phyloP scores from a whole-genome alignment of 2,113 vertebrate genomes.

The Perca fluviatilis region DNA sequence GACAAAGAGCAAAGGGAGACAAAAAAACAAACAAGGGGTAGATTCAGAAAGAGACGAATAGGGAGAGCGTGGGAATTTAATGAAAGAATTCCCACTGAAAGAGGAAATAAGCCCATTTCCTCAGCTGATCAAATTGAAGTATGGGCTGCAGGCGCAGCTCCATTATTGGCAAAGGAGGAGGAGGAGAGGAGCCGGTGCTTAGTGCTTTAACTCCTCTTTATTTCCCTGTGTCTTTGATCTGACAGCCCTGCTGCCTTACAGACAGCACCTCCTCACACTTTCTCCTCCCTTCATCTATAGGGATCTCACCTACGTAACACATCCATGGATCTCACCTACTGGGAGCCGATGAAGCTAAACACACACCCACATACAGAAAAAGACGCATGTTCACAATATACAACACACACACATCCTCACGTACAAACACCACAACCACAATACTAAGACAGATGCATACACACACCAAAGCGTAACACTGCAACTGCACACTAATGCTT shows the following conservation, averaged over 20 bases:
- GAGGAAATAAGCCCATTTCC: slow-evolving; percentile 63
- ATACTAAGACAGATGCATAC: background rate
- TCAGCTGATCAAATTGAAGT: slow-evolving; percentile 80
- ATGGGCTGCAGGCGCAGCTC: slow-evolving; percentile 62
- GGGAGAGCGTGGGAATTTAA: slow-evolving; percentile 59
- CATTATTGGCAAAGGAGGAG: slow-evolving; percentile 69
- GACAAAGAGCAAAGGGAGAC: slow-evolving; percentile 35
- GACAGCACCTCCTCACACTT: slow-evolving; percentile 62
- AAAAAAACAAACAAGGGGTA: slow-evolving; percentile 48
- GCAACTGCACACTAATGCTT: slow-evolving; percentile 4
- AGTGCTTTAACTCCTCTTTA: slow-evolving; percentile 72
- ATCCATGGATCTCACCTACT: slow-evolving; percentile 41
- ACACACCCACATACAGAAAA: slow-evolving; percentile 18
- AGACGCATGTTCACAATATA: background rate
- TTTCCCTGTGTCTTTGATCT: slow-evolving; percentile 70
- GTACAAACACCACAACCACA: background rate
- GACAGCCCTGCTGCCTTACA: slow-evolving; percentile 59
- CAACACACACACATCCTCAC: slow-evolving; percentile 17
- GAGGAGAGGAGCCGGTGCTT: slow-evolving; percentile 58
- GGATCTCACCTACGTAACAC: slow-evolving; percentile 37
- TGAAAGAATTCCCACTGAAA: slow-evolving; percentile 73
- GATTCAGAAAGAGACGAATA: slow-evolving; percentile 34
- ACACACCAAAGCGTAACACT: background rate
- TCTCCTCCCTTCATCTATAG: slow-evolving; percentile 42
- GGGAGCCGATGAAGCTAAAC: slow-evolving; percentile 49